Percentiles rank a stretch among this genome's conserved stretches.
Evolutionary conservation across 1,140 invertebrate genomes (phyloP).

Genomic region (Dendroctonus valens): DNA sequence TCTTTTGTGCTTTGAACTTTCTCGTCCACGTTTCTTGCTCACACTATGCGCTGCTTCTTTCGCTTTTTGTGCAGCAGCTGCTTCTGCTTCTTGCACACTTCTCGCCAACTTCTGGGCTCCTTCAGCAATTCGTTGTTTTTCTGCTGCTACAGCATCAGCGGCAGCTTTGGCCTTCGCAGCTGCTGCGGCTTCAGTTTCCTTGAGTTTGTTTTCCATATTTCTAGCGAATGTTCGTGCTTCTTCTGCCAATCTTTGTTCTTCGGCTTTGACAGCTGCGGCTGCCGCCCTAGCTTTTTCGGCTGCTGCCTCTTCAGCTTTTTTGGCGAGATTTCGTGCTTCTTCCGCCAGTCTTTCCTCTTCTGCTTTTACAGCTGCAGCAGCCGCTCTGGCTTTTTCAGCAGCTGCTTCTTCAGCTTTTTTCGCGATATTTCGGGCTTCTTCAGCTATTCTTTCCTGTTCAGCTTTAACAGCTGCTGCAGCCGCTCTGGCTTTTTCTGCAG

Average conservation of each 20-base stretch:
- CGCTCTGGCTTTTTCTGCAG: conserved; percentile 16
- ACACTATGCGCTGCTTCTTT: conserved; percentile 28
- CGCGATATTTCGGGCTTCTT: conserved; percentile 16
- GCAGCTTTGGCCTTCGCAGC: conserved; percentile 15
- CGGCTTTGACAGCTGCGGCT: conserved; percentile 20
- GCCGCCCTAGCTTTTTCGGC: conserved; percentile 34
- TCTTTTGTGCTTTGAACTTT: conserved; percentile 26
- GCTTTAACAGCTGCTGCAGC: conserved; percentile 11
- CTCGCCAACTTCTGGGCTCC: conserved; percentile 16
- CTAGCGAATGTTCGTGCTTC: conserved; percentile 12
- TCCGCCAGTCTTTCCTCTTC: conserved; percentile 28
- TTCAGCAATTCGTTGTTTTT: conserved; percentile 24
- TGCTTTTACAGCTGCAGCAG: conserved; percentile 25
- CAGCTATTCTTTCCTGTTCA: conserved; percentile 4
- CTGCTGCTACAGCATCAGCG: conserved; percentile 23
- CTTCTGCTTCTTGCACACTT: conserved; percentile 23
- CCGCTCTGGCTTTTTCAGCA: conserved; percentile 26
- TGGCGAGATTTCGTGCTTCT: conserved; percentile 24
- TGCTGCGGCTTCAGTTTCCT: conserved; percentile 24
- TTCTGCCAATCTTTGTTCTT: conserved; percentile 17
- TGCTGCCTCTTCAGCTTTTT: conserved; percentile 24
- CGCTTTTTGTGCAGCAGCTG: conserved; percentile 16
- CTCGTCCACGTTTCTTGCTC: conserved; percentile 28
- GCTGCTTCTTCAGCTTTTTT: conserved; percentile 23
- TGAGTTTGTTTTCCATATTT: conserved; percentile 27